Evolutionary conservation across 2,888 invertebrate genomes (phyloP).

Genomic region (Nephrotoma flavescens): DNA sequence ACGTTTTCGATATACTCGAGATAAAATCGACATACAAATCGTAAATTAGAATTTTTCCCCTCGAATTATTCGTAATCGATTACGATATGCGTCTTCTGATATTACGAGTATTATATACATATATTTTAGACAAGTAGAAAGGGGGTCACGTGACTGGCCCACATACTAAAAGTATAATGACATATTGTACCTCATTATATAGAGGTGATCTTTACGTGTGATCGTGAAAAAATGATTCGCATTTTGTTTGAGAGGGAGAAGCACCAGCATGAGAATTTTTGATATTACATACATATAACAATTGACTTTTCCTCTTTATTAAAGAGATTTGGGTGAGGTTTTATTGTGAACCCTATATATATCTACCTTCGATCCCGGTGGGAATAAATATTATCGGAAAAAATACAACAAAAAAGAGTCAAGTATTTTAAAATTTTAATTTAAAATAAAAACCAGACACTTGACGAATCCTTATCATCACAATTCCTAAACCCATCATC

Average conservation of each 20-base stretch:
- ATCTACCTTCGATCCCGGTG: neutral
- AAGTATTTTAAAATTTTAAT: neutral
- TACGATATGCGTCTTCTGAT: neutral
- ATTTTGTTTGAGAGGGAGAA: neutral
- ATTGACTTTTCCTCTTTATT: neutral
- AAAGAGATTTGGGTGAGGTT: neutral
- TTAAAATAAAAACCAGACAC: neutral
- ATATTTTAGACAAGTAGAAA: neutral
- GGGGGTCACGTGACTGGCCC: neutral
- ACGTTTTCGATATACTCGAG: neutral
- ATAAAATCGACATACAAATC: neutral
- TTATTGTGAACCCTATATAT: neutral
- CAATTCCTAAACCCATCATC: neutral
- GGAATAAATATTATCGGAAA: neutral
- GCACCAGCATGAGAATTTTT: neutral
- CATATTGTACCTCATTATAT: neutral
- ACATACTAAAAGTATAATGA: neutral
- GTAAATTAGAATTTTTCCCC: neutral
- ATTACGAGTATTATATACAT: neutral
- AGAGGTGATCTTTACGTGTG: neutral
- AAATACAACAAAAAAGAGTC: neutral
- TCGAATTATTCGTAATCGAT: neutral
- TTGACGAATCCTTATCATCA: neutral
- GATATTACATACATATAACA: neutral
- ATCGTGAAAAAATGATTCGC: neutral